Evolutionary conservation across 2,888 invertebrate species (phyloP), one percentile per base, ranked within the genome.

Genomic region (Cephonodes hylas): DNA sequence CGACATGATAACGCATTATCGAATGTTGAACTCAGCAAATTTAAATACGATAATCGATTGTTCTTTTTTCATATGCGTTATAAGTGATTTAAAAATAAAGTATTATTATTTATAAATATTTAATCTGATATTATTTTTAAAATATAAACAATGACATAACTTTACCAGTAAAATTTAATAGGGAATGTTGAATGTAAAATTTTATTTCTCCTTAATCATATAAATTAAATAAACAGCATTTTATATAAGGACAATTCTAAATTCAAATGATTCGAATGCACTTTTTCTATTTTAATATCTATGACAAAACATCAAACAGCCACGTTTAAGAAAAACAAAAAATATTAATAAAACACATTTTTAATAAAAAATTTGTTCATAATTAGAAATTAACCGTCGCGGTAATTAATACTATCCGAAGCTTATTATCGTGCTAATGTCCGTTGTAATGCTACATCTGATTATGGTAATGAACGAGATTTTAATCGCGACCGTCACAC

Each of bases 1-100:
- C 25, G 46, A 56, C 56, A 64, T 62, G 60, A 65, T 65, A 58
- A 68, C 46, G 45, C 60, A 44, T 62, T 61, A 68, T 53, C 53
- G 53, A 53, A 18, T 31, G 53, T 53, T 53, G 53, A 53, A 53
- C 53, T 53, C 31, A 27, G 18, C 31, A 53, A 27, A 53, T 31
- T 53, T 10, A 53, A 27, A 27, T 3, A 15, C 15, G 18, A 27
- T 27, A 53, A 31, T 45, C 45, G 45, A 45, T 45, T 1, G 8
- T 13, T 45, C 8, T 20, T 23, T 45, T 45, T 13, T 45, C n/a
- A n/a, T n/a, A n/a, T n/a, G n/a, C n/a, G n/a, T n/a, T n/a, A n/a
- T n/a, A n/a, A n/a, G n/a, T n/a, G n/a, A n/a, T n/a, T n/a, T n/a
- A n/a, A n/a, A n/a, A n/a, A n/a, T n/a, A n/a, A n/a, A n/a, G n/a